Percentiles rank a stretch among this genome's conserved stretches.
These are phyloP conservation scores for Dendrocincla tyrannina DNA, from an alignment of 2,797 vertebrate species.

Conservation along the genomic window DNA sequence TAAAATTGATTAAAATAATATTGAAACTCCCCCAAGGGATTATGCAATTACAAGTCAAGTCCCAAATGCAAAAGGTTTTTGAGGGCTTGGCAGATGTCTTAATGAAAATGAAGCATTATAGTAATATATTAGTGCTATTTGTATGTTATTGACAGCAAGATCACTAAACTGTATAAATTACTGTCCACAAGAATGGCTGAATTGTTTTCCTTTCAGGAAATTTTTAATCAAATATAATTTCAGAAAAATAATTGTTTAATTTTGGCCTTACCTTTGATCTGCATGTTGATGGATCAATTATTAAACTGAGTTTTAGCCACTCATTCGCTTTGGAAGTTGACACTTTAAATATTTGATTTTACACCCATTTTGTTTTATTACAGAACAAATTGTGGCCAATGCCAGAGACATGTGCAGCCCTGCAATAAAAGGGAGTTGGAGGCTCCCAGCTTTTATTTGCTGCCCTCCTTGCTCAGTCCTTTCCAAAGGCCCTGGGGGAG, in stretches of 20 bases:
- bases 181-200: conserved; percentile 75
- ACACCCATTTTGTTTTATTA: conserved; percentile 52
- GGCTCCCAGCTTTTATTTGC: not conserved
- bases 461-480: not conserved
- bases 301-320: conserved; percentile 45
- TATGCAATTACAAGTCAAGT: conserved; percentile 81
- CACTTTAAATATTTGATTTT: conserved; percentile 74
- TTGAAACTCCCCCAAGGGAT: conserved; percentile 81
- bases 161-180: conserved; percentile 83
- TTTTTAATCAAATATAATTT: conserved; percentile 78
- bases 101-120: conserved; percentile 87
- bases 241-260: conserved; percentile 77
- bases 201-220: conserved; percentile 79
- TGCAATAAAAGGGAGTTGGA: not conserved
- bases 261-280: conserved; percentile 66
- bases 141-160: conserved; percentile 81
- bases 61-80: conserved; percentile 79
- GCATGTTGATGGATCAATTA: conserved; percentile 67
- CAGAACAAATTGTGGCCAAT: conserved; percentile 37
- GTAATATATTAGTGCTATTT: conserved; percentile 84
- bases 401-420: conserved; percentile 13
- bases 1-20: conserved; percentile 86
- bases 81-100: conserved; percentile 84
- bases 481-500: fast-evolving
- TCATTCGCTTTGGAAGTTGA: conserved; percentile 53